Evolutionary conservation across 2,797 vertebrate species (phyloP).

Genomic region (Eospalax fontanierii): DNA sequence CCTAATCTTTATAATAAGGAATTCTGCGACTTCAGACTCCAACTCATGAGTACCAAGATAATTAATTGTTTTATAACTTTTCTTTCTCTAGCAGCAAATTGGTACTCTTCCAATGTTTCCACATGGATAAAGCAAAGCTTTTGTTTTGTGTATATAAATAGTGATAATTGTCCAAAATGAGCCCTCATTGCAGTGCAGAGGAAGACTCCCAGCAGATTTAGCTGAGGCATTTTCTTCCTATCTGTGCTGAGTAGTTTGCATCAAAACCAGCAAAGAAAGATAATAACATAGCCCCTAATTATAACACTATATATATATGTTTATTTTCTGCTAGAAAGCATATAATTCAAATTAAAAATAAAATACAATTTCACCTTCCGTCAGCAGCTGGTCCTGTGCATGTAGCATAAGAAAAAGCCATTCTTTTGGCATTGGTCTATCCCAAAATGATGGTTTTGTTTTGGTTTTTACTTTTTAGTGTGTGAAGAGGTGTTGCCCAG

Average conservation of each 20-base stretch:
- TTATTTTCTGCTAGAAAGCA: conserved; percentile 69
- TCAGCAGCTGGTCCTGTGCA: conserved; percentile 16
- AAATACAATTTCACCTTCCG: conserved; percentile 64
- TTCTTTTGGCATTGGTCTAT: neutral
- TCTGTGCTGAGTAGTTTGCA: conserved; percentile 27
- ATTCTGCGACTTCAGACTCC: neutral
- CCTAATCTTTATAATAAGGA: neutral
- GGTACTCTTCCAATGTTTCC: conserved; percentile 43
- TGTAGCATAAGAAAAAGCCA: conserved; percentile 19
- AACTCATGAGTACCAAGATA: conserved; percentile 23
- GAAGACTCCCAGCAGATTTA: conserved; percentile 27
- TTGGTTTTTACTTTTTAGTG: no score
- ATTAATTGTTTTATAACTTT: conserved; percentile 32
- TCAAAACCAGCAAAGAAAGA: conserved; percentile 65
- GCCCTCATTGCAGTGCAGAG: neutral
- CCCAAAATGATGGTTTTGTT: neutral
- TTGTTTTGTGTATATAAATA: conserved; percentile 72
- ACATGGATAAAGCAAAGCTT: conserved; percentile 31
- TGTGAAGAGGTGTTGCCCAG: no score
- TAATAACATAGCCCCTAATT: conserved; percentile 70
- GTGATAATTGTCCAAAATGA: conserved; percentile 59
- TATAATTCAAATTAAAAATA: conserved; percentile 69
- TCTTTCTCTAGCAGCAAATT: conserved; percentile 32
- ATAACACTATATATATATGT: conserved; percentile 56
- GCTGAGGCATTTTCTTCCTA: neutral